phyloP scores from a whole-genome alignment of 2,888 invertebrate genomes.

The Apantesis nais region DNA sequence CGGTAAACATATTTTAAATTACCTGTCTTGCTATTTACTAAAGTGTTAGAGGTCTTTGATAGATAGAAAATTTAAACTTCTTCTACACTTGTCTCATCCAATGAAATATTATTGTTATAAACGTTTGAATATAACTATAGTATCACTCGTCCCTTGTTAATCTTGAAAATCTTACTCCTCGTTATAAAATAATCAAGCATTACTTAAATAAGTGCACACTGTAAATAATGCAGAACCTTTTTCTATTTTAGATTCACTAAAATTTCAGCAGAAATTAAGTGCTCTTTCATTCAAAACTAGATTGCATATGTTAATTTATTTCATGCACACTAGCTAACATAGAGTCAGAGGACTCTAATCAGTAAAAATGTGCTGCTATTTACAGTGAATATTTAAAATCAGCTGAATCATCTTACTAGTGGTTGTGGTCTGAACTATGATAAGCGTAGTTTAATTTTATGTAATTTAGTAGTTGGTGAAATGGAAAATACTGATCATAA shows the following conservation, averaged over 20 bases:
- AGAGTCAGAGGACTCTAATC: no score
- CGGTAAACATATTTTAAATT: not conserved
- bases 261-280: not conserved
- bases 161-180: not conserved
- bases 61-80: no score
- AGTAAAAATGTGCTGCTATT: no score
- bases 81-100: no score
- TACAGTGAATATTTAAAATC: not conserved
- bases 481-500: not conserved
- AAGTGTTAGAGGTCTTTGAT: no score
- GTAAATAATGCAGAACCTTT: no score
- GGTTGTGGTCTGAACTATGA: not conserved
- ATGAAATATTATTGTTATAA: no score
- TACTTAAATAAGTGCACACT: no score
- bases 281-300: not conserved
- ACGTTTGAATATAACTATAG: no score
- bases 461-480: not conserved
- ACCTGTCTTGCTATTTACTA: not conserved
- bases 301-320: not conserved
- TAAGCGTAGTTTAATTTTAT: conserved; percentile 1
- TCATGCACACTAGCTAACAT: no score
- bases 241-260: not conserved
- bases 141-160: no score
- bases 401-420: not conserved
- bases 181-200: not conserved